Base-by-base conservation (phyloP, 2,888 invertebrate genomes). In the Byasa hedistus region DNA sequence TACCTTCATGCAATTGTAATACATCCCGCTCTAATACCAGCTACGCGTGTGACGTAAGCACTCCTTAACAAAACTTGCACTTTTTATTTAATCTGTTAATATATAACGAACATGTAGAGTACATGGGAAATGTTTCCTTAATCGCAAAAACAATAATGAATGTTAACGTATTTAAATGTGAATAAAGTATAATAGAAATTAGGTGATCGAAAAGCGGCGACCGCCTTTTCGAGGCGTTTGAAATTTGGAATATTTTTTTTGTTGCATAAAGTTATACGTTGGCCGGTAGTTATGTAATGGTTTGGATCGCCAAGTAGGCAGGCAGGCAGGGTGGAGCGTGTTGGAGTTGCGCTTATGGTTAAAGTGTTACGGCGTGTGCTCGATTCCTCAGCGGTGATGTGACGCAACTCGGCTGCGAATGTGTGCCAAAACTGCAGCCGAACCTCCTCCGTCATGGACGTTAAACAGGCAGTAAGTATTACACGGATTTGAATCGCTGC, bases 351-450 rank as follows among this genome's bases (percentile, higher is more conserved):
- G 77, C 85, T n/a, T 84, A 86, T 84, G 85, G 88, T 87, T 88
- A 87, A 89, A 90, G 89, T 91, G 87, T 90, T 89, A 90, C 89
- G 84, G 84, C 81, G 77, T 82, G 89, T 82, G 82, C 89, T 81
- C 86, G 83, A 84, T 87, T 82, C 84, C 76, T 77, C 76, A 76
- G 71, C 78, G 76, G 75, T 75, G 72, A 68, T 68, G 77, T 87
- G 84, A 89, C 84, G 89, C 89, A 89, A 89, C 77, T 68, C 68
- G 71, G 64, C 70, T 66, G 82, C 85, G 83, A 89, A 91, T 90
- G 87, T 91, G 84, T 90, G 91, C 89, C 89, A 89, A 88, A 89
- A 89, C 82, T 89, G 89, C 90, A 91, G 81, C 78, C 80, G 76
- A 85, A 83, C 84, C 86, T 85, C 82, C 82, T 85, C 82, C 82